Evolutionary conservation across 23 tunicate species (phyloP), one percentile per base, ranked within the genome.

Genomic region (Trididemnum nubilum): DNA sequence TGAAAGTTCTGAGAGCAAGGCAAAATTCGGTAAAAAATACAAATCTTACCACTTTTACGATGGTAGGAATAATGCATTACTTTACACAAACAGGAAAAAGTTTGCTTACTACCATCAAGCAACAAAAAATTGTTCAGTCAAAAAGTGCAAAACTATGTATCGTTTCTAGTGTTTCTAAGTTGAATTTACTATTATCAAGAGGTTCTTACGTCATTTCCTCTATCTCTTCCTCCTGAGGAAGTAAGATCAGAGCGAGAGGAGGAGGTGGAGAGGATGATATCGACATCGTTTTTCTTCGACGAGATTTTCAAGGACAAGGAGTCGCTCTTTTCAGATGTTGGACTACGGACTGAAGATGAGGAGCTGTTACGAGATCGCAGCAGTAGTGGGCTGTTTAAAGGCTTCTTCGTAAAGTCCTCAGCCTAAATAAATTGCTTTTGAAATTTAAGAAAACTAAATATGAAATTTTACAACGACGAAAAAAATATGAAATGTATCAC

Each of bases 261-360:
- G 7, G 74, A 67, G 33, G 9, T 31, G 9, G 74, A 67, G 7
- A 67, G 9, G 4, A 67, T 67, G 31, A 77, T 2, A 57, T 77
- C 81, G n/a, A 73, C 59, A 31, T 77, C 81, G 28, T 5, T 9
- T 28, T 32, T 52, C 31, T 54, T 52, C 26, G 67, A 2, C 2
- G 31, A 24, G 15, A 21, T 51, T 28, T 33, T 32, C 67, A 36
- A 18, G 21, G 81, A 52, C 2, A 26, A 7, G 67, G 54, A 54
- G 27, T 33, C 66, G 25, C 37, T 77, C 28, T 77, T 77, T 31
- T 85, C 88, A 18, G 82, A 76, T 0, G 63, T 36, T 12, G 82
- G 82, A 33, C 88, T 85, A 12, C 64, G 63, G 31, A 76, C 64
- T 23, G 81, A 78, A 23, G 85, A 81, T 30, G 86, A 82, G n/a